Evolutionary conservation across 2,113 vertebrate species (phyloP), one percentile per base, ranked within the genome.

Genomic region (Ailurus styani): DNA sequence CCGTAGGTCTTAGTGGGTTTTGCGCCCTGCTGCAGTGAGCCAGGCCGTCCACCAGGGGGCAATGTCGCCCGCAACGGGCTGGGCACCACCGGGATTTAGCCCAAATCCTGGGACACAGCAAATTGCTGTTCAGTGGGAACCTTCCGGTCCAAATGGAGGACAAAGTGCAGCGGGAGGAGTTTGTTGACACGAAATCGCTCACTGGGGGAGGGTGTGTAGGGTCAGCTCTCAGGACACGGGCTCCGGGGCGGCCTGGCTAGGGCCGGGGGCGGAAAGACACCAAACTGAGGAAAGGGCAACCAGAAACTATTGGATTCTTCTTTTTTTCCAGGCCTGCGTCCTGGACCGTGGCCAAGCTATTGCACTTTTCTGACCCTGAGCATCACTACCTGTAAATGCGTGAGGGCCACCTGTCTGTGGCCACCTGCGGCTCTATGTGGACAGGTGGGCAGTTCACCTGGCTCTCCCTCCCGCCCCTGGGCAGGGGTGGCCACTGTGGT

Each of bases 101-200:
- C 34, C 31, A 10, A 18, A 2, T 40, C 31, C 18, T 6, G 13
- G 7, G 8, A 18, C 4, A 7, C 0, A 0, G 34, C 3, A 1
- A 8, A 0, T 27, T 0, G 0, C 14, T 1, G 7, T 27, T 72
- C 25, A 23, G 17, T 10, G 5, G 5, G 40, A 42, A 2, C 23
- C 57, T 55, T 55, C 7, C 7, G 5, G 34, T 82, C 23, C 72
- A 60, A 77, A 82, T 2, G 40, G 4, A 75, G 37, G 31, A 29
- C 66, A 23, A 47, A 50, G 34, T 21, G 29, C 25, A 45, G 50
- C 27, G 7, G 29, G 50, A 83, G 29, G 37, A n/a, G 54, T 2
- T 21, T 18, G 20, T 42, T 47, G 21, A 5, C 27, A 1, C 14
- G 34, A 57, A 50, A 54, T 7, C 9, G 77, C 23, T 78, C 77